A percentile compares a stretch with the other conserved stretches of the same genome.
phyloP scores from a whole-genome alignment of 1,140 invertebrate species.

The Aricia agestis region DNA sequence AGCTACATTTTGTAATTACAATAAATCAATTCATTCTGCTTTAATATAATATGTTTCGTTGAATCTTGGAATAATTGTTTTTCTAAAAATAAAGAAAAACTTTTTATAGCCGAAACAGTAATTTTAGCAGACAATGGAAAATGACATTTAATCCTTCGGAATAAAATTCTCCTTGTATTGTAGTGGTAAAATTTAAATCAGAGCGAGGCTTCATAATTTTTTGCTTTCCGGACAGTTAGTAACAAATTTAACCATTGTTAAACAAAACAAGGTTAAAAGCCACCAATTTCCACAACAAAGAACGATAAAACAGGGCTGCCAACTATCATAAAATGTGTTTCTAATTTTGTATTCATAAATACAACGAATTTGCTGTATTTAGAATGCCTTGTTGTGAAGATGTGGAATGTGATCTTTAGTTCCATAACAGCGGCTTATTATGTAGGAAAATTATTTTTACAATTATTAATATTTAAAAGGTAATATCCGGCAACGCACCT shows the following conservation, averaged over 20 bases:
- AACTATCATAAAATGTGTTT: neutral
- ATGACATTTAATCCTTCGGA: neutral
- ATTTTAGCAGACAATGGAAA: neutral
- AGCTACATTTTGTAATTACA: no score
- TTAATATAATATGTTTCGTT: neutral
- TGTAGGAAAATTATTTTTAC: no score
- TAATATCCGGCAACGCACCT: no score
- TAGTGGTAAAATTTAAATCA: neutral
- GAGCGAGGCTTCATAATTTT: conserved; percentile 14
- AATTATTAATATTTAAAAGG: no score
- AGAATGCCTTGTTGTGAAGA: no score
- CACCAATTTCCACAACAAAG: conserved; percentile 38
- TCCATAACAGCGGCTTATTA: no score
- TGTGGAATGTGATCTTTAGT: no score
- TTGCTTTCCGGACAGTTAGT: conserved; percentile 14
- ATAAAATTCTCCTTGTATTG: neutral
- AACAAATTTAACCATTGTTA: conserved; percentile 13
- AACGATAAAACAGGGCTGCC: conserved; percentile 34
- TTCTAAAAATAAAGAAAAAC: neutral
- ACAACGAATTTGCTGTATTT: no score
- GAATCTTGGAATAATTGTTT: neutral
- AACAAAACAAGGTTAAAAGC: conserved; percentile 22
- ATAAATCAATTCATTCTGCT: no score
- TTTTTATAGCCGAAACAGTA: neutral
- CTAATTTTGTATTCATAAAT: neutral